phyloP scores from a whole-genome alignment of 2,888 invertebrate species.

The Prosopocoilus inquinatus region DNA sequence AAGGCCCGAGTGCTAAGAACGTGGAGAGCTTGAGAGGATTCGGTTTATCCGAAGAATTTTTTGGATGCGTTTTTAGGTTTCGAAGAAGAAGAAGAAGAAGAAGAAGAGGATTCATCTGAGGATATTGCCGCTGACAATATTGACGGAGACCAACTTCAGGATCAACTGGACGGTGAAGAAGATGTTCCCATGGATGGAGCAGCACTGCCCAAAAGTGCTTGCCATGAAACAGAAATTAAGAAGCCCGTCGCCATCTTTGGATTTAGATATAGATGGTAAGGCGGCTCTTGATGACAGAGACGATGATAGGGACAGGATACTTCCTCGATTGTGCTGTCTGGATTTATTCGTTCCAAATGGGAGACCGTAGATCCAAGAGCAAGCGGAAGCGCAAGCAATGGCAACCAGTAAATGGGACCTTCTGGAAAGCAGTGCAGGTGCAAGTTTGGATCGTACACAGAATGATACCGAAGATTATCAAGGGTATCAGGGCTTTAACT shows the following conservation, averaged over 20 bases:
- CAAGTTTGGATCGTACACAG: constrained; percentile 46
- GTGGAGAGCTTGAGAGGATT: constrained; percentile 96
- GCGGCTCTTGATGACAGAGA: constrained; percentile 36
- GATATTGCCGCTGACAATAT: constrained; percentile 57
- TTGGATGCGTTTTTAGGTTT: constrained; percentile 87
- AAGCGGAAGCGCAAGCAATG: constrained; percentile 78
- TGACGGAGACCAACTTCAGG: constrained; percentile 65
- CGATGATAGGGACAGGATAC: constrained; percentile 41
- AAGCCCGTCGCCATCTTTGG: constrained; percentile 40
- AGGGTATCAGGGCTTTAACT: constrained; percentile 58
- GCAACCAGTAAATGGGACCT: constrained; percentile 88
- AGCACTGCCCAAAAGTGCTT: constrained; percentile 70
- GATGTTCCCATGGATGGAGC: constrained; percentile 76
- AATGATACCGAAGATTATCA: constrained; percentile 42
- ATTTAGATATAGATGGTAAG: constrained; percentile 66
- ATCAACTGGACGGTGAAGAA: constrained; percentile 57
- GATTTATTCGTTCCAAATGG: constrained; percentile 93
- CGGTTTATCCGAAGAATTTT: constrained; percentile 93
- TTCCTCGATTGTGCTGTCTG: constrained; percentile 54
- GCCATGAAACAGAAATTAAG: constrained; percentile 54
- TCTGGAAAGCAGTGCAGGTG: constrained; percentile 57
- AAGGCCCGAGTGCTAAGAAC: constrained; percentile 86
- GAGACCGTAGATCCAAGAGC: constrained; percentile 91
- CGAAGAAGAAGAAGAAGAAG: constrained; percentile 40
- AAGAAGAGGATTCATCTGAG: constrained; percentile 11